Percentiles rank a stretch among this genome's conserved stretches.
Conservation (phyloP, 2,113 vertebrate genomes). For the Entomyzon cyanotis region DNA sequence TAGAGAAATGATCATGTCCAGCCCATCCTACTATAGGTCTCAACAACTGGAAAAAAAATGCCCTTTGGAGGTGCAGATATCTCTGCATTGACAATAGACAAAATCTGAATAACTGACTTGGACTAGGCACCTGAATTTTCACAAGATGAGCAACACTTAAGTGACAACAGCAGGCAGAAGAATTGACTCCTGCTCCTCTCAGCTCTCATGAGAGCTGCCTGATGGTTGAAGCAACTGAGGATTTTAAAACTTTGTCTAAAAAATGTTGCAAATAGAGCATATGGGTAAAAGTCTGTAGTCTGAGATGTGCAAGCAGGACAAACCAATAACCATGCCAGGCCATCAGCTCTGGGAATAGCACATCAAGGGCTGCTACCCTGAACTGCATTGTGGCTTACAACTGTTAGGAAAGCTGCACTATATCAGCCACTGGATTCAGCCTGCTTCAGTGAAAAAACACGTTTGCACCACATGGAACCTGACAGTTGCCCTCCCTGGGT, state of each 20-base stretch:
- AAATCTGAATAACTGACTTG: neutral
- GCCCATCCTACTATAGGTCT: neutral
- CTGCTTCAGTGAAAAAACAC: constrained; percentile 32
- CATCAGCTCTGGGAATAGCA: neutral
- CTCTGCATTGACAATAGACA: neutral
- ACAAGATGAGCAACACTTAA: neutral
- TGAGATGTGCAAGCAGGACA: neutral
- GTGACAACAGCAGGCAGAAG: neutral
- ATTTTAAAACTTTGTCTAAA: neutral
- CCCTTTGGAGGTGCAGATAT: neutral
- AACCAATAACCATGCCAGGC: neutral
- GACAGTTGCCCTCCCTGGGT: constrained; percentile 38
- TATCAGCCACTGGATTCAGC: constrained; percentile 31
- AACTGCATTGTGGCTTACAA: neutral
- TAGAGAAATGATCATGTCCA: neutral
- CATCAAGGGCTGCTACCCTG: neutral
- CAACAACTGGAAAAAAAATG: neutral
- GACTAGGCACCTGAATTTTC: neutral
- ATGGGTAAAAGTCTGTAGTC: neutral
- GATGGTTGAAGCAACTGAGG: neutral
- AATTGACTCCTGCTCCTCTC: neutral
- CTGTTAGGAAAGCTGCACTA: neutral
- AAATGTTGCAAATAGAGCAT: neutral
- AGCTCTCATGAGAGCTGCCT: neutral
- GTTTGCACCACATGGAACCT: constrained; percentile 45